Evolutionary conservation across 2,888 invertebrate genomes (phyloP).

Genomic region (Aricia artaxerxes): DNA sequence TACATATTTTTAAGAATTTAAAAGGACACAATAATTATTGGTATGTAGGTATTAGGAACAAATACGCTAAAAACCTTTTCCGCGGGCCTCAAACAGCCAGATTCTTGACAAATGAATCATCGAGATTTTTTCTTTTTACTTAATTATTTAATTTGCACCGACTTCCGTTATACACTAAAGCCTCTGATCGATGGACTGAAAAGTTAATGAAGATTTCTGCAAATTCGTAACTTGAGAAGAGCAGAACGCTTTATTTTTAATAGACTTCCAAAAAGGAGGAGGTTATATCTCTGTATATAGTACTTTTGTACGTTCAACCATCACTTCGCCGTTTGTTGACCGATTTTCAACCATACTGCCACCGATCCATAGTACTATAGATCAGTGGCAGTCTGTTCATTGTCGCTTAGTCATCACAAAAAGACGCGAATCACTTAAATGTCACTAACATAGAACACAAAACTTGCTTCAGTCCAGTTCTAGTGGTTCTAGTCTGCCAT

Average conservation of each 20-base stretch:
- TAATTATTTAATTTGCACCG: conserved; percentile 31
- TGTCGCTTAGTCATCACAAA: conserved; percentile 13
- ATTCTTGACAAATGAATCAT: conserved; percentile 30
- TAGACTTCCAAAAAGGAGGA: no score
- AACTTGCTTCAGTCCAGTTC: conserved; percentile 15
- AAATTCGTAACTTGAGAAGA: background rate
- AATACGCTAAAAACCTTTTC: conserved; percentile 13
- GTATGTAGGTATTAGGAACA: background rate
- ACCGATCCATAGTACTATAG: background rate
- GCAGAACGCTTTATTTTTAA: no score
- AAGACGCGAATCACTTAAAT: conserved; percentile 17
- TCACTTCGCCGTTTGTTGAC: no score
- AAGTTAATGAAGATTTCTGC: background rate
- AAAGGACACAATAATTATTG: background rate
- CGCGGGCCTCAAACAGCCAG: background rate
- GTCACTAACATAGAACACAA: conserved; percentile 15
- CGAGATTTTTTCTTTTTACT: conserved; percentile 1
- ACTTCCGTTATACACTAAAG: conserved; percentile 32
- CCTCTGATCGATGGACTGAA: conserved; percentile 16
- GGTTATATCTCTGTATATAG: no score
- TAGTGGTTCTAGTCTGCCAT: background rate
- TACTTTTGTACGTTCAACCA: no score
- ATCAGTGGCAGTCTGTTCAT: background rate
- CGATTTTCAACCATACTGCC: no score
- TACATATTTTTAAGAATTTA: no score